Evolutionary conservation across 2,113 vertebrate genomes (phyloP).

Genomic region (Pithys albifrons): DNA sequence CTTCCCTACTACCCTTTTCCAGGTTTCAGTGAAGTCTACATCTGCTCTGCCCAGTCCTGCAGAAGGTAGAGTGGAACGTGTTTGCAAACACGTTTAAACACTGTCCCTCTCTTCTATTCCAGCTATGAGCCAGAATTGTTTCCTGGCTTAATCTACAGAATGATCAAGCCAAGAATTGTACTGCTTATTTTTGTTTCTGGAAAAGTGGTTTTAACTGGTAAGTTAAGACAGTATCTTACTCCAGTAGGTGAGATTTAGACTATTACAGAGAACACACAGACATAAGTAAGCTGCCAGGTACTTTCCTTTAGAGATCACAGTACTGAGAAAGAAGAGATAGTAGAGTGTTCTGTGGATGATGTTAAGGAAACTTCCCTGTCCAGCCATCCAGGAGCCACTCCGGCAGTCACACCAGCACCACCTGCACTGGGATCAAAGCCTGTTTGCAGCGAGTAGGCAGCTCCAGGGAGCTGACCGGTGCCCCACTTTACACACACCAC

Average conservation of each 20-base stretch:
- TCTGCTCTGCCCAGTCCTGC: not conserved
- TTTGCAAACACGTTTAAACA: not conserved
- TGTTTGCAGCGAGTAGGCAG: not conserved
- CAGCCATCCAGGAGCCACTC: not conserved
- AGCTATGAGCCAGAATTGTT: slow-evolving; percentile 98
- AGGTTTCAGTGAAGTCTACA: not conserved
- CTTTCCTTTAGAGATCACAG: not conserved
- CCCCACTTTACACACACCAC: not conserved
- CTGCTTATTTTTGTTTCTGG: slow-evolving; percentile 98
- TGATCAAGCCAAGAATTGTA: slow-evolving; percentile 99
- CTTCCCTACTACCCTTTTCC: not conserved
- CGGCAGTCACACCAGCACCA: no score
- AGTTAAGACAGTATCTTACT: slow-evolving; percentile 33
- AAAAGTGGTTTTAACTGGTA: slow-evolving; percentile 98
- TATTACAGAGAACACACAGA: not conserved
- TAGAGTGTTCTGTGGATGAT: not conserved
- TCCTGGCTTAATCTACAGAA: slow-evolving; percentile 98
- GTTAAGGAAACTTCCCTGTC: not conserved
- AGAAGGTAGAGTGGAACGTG: not conserved
- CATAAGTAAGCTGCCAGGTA: not conserved
- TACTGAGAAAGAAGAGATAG: not conserved
- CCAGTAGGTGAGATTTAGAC: not conserved
- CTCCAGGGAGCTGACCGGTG: accelerated
- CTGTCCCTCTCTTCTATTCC: slow-evolving; percentile 34
- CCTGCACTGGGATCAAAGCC: not conserved